These are phyloP conservation scores for Pterocles gutturalis DNA, from an alignment of 2,113 vertebrate genomes.

Conservation along the genomic window DNA sequence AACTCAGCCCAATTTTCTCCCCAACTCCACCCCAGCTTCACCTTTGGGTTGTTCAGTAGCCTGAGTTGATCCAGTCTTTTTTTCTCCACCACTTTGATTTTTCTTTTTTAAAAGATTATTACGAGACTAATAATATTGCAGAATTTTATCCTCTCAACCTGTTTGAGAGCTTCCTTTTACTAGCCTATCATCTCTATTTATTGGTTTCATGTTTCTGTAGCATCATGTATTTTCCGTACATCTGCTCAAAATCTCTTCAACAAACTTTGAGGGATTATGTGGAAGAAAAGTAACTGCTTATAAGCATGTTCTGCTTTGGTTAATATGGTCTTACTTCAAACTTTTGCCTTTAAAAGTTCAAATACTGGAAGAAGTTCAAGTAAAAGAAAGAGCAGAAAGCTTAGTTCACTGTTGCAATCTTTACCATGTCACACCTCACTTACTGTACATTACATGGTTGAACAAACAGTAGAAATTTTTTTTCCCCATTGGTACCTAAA, in stretches of 20 bases:
- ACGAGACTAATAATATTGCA: neutral
- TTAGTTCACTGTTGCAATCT: neutral
- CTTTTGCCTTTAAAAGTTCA: neutral
- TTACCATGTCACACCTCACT: neutral
- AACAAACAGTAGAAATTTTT: conserved; percentile 17
- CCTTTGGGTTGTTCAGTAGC: neutral
- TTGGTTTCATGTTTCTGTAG: neutral
- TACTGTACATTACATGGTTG: conserved; percentile 6
- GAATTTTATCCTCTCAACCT: neutral
- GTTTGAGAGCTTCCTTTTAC: neutral
- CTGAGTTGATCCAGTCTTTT: neutral
- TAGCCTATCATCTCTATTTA: neutral
- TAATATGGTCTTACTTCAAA: neutral
- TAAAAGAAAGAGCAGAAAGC: neutral
- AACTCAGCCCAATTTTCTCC: neutral
- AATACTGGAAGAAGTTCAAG: neutral
- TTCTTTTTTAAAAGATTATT: neutral
- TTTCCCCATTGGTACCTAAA: neutral
- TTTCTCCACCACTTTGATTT: accelerated
- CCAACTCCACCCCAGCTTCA: neutral
- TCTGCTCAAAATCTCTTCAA: neutral
- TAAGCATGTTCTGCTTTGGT: neutral
- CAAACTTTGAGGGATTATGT: neutral
- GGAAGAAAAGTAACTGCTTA: neutral
- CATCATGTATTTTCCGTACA: neutral